These are phyloP conservation scores for Sciurus niger DNA, from an alignment of 2,113 vertebrate genomes.

Conservation along the genomic window DNA sequence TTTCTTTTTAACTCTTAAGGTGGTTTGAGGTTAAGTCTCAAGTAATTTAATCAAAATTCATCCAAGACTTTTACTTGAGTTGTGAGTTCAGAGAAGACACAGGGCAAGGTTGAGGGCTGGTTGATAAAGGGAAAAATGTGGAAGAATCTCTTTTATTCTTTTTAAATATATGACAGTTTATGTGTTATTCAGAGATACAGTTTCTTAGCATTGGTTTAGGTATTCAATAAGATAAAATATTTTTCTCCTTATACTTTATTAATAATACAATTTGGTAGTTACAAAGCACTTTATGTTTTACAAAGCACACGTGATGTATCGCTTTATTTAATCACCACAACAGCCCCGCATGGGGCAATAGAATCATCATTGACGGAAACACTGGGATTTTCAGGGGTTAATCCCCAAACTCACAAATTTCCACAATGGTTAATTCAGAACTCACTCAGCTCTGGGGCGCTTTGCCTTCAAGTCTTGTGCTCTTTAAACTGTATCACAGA, in stretches of 20 bases:
- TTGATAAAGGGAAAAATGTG: background rate
- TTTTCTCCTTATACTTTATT: background rate
- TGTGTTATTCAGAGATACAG: constrained; percentile 1
- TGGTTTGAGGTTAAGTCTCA: background rate
- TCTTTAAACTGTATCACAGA: background rate
- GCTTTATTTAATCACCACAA: background rate
- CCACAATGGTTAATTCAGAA: background rate
- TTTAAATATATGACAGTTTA: background rate
- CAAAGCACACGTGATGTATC: background rate
- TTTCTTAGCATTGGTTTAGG: constrained; percentile 17
- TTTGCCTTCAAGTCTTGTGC: background rate
- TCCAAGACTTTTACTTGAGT: background rate
- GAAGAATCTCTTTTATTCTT: background rate
- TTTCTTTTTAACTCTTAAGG: constrained; percentile 12
- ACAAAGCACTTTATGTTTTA: background rate
- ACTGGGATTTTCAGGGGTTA: background rate
- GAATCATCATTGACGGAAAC: background rate
- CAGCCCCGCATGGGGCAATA: too few relatives aligned
- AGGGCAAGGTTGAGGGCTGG: background rate
- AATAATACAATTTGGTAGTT: background rate
- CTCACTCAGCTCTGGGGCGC: background rate
- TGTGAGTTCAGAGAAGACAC: background rate
- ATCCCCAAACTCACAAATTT: background rate
- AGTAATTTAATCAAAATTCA: background rate
- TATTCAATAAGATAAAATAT: background rate